Conservation (phyloP, 2,888 invertebrate species). For the Cyaniris semiargus region DNA sequence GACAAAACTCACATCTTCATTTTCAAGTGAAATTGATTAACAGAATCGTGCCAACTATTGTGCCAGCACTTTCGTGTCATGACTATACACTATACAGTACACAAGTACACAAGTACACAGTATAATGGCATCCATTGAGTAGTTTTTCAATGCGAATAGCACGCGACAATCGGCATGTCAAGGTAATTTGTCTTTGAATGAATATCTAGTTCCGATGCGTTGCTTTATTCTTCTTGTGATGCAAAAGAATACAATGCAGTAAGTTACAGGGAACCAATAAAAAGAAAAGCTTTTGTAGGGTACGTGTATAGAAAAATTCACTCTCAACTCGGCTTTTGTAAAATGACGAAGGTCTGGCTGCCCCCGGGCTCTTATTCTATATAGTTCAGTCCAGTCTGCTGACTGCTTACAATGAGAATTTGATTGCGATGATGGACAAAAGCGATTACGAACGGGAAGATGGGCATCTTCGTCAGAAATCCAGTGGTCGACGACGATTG, state of each 20-base stretch:
- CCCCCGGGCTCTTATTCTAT: not conserved
- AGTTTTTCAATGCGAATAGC: slow-evolving; percentile 5
- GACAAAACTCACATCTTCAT: not conserved
- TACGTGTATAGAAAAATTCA: too few species aligned
- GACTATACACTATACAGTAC: not conserved
- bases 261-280: too few species aligned
- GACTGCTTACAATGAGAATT: not conserved
- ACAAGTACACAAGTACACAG: not conserved
- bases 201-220: not conserved
- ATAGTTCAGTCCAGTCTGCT: not conserved
- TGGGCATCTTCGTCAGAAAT: too few species aligned
- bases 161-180: slow-evolving; percentile 15
- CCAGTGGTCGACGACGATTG: too few species aligned
- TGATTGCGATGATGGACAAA: not conserved
- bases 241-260: not conserved
- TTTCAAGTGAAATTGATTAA: not conserved
- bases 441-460: too few species aligned
- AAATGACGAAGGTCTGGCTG: not conserved
- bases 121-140: not conserved
- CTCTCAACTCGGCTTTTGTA: too few species aligned
- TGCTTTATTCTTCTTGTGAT: not conserved
- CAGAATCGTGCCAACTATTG: not conserved
- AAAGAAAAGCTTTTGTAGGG: too few species aligned
- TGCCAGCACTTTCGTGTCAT: not conserved
- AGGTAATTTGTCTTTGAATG: not conserved